Evolutionary conservation across 2,888 invertebrate genomes (phyloP), one percentile per base, ranked within the genome.

Genomic region (Drosophila prostipennis): DNA sequence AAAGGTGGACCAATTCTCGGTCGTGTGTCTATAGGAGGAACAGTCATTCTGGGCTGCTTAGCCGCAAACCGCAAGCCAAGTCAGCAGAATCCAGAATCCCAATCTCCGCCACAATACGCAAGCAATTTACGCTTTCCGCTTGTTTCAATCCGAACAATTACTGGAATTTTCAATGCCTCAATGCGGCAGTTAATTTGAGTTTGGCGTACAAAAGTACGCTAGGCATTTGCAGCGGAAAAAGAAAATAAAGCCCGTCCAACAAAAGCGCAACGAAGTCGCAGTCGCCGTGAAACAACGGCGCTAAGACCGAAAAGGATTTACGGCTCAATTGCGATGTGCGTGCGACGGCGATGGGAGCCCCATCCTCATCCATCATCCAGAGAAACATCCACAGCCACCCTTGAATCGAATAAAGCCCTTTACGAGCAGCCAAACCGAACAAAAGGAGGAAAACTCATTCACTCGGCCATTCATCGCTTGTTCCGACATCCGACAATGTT

Each of bases 281-380:
- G 34, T n/a, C 49, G 54, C 57, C 65, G 76, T 76, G 87, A 80
- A 85, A 74, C 78, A 82, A 77, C 71, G 76, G 83, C 75, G 78
- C 60, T 80, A 90, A 89, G 86, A 81, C 90, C 83, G 79, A 78
- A 84, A 90, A 91, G 90, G 90, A 91, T 91, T 90, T 91, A 90
- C 90, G 84, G 90, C 90, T 90, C 90, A 90, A 90, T 90, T 90
- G 87, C 74, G 80, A 75, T 74, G 80, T 86, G 88, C 83, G 78
- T 79, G 80, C 78, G 43, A 40, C 48, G 51, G 48, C 29, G 29
- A 46, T 6, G 29, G 46, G 29, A 46, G n/a, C 46, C 26, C 2
- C 46, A 46, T 46, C 32, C 46, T 0, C 45, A 45, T n/a, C 45
- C 26, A 4, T 19, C 45, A 45, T 29, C 26, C 10, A 0, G 29